Evolutionary conservation across 2,888 invertebrate species (phyloP).

Genomic region (Sphaeridia pumilis): DNA sequence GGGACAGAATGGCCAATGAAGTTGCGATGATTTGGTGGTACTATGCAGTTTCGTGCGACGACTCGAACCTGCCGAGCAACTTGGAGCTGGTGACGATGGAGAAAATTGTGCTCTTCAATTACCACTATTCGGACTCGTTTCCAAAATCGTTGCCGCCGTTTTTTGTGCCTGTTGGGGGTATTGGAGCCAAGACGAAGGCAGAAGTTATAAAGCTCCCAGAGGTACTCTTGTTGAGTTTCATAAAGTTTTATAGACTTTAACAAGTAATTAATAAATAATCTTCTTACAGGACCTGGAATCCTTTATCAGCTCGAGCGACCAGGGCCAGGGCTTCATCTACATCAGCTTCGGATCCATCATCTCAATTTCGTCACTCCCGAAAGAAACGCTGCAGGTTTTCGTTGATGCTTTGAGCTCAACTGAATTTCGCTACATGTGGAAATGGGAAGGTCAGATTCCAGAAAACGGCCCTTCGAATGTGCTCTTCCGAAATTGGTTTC

Average conservation of each 20-base stretch:
- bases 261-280: too few species aligned
- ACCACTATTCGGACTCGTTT: slow-evolving; percentile 5
- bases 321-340: slow-evolving; percentile 24
- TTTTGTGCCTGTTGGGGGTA: slow-evolving; percentile 6
- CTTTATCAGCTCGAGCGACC: not conserved
- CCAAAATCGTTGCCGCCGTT: slow-evolving; percentile 3
- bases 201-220: too few species aligned
- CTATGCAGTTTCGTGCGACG: not conserved
- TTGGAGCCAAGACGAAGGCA: too few species aligned
- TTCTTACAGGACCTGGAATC: not conserved
- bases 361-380: not conserved
- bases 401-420: not conserved
- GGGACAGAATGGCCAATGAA: not conserved
- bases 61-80: not conserved
- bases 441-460: slow-evolving; percentile 11
- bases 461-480: slow-evolving; percentile 14
- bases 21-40: not conserved
- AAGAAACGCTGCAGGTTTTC: not conserved
- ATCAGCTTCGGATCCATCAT: slow-evolving; percentile 23
- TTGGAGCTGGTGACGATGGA: not conserved
- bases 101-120: not conserved
- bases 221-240: too few species aligned
- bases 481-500: slow-evolving; percentile 10
- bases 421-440: slow-evolving; percentile 8
- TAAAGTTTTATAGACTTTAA: too few species aligned